Evolutionary conservation across 53 echinoderm and acorn worm genomes (phyloP), one percentile per base, ranked within the genome.

Genomic region (Astropecten irregularis): DNA sequence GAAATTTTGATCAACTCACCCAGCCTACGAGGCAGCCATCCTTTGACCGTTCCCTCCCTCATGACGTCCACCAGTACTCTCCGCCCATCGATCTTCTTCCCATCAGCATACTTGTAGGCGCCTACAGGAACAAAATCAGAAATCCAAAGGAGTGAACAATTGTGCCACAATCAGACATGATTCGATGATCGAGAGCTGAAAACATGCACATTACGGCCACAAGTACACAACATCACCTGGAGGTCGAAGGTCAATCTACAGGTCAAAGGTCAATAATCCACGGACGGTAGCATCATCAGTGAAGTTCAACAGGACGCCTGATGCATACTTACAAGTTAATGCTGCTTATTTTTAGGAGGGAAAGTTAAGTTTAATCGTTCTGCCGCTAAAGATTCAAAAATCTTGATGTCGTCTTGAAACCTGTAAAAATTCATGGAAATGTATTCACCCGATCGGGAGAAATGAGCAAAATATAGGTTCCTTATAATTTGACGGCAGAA

Each of bases 81-180:
- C 30, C 93, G 63, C 5, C 84, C 65, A 66, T 96, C 96, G 40
- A 96, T 96, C 90, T 96, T 96, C 90, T 96, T 96, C 29, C 96
- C 96, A 59, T 96, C 96, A 3, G 96, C 96, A 37, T 93, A 87
- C 82, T 96, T 96, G 90, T 93, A 96, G 18, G 96, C 96, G 77
- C 87, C 96, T 96, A 83, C 40, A 35, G 68, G 2, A 2, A 29
- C 26, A 39, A 46, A 29, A 81, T 18, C 10, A 73, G n/a, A n/a
- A n/a, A n/a, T n/a, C 10, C 42, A 22, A 47, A 47, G 14, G 27
- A 36, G 33, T 13, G 55, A 55, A 56, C n/a, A n/a, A n/a, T n/a
- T n/a, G n/a, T n/a, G n/a, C n/a, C n/a, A n/a, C n/a, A n/a, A n/a
- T n/a, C n/a, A n/a, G n/a, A n/a, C n/a, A n/a, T n/a, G n/a, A n/a